Base-by-base conservation (phyloP, 2,797 vertebrate species). In the Danio aesculapii region DNA sequence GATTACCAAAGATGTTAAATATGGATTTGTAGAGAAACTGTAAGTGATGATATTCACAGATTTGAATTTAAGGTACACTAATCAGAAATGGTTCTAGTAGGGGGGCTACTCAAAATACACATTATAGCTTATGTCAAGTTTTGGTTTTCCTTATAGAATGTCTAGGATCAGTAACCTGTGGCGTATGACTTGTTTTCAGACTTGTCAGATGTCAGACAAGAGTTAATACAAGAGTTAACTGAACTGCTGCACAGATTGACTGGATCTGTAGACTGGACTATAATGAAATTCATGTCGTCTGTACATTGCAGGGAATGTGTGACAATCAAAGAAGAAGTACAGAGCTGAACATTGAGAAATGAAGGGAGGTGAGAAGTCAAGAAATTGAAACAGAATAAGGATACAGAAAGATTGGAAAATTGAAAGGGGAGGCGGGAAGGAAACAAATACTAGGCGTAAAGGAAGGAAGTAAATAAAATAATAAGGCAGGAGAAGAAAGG, bases 171-270 rank as follows among this genome's bases (percentile, higher is more conserved):
- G 12, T 52, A 64, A 46, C 50, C 53, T 19, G 19, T 67, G 52
- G 62, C 46, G 75, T 64, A 17, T 43, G 68, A 19, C 63, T 9
- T 57, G 39, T 53, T 75, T 49, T 62, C 7, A 13, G 49, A 58
- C 49, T 67, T 69, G 49, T 74, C 76, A 73, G 72, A 79, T 82
- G 76, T 76, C 61, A 62, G 79, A 75, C 41, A 30, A 64, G 64
- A 59, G 69, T 75, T 83, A 52, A 50, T 71, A 53, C 69, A 61
- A 16, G 70, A 75, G 66, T 68, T 62, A 81, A 14, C 49, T 76
- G 64, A 59, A 77, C 82, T 84, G 67, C n/a, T 30, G 67, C 19
- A 53, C 69, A 74, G 80, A 82, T 82, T 84, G 80, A 74, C 55
- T 16, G 57, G 81, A 77, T 81, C 52, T 77, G 41, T 47, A 19